Conservation (phyloP, 2,113 vertebrate species). For the Tragelaphus buxtoni region DNA sequence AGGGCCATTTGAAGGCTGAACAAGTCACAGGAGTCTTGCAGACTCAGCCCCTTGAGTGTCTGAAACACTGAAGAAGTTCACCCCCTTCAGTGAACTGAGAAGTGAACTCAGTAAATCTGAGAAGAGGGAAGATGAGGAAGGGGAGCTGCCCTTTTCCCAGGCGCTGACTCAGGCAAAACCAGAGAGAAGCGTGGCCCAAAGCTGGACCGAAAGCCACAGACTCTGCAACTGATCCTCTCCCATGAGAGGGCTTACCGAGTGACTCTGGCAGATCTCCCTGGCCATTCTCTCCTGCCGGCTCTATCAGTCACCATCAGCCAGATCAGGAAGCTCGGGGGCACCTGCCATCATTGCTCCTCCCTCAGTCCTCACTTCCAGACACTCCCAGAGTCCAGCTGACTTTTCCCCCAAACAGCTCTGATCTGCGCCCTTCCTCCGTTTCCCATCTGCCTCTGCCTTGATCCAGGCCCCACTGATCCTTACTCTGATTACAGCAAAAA, state of each 20-base stretch:
- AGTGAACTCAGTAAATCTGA: no score
- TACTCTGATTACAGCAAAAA: background rate
- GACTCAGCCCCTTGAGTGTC: background rate
- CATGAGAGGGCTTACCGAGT: background rate
- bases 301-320: background rate
- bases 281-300: background rate
- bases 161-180: background rate
- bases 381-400: background rate
- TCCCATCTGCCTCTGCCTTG: background rate
- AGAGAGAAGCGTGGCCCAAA: background rate
- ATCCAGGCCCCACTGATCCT: background rate
- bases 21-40: background rate
- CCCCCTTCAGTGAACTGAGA: no score
- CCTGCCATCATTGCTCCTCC: background rate
- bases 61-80: background rate
- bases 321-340: background rate
- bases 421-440: background rate
- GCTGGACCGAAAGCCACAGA: background rate
- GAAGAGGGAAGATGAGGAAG: background rate
- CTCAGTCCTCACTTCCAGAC: slow-evolving; percentile 9
- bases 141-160: background rate
- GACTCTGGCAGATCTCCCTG: background rate
- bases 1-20: background rate
- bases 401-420: background rate
- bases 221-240: background rate